phyloP scores from a whole-genome alignment of 1,140 invertebrate species.

The Cydia splendana region DNA sequence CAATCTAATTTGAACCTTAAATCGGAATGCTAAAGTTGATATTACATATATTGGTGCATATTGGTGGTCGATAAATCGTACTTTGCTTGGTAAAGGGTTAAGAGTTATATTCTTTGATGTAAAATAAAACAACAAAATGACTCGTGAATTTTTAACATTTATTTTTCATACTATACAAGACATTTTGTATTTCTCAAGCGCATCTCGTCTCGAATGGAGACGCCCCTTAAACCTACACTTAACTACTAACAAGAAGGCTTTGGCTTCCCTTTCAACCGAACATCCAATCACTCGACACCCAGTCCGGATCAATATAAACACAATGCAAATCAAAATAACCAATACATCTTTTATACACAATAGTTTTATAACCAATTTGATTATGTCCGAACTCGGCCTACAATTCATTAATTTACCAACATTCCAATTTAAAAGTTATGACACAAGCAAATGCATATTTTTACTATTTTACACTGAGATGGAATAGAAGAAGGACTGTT shows the following conservation, averaged over 20 bases:
- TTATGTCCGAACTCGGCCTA: slow-evolving; percentile 12
- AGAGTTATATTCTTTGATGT: not conserved
- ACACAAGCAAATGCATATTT: slow-evolving; percentile 35
- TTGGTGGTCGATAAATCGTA: no score
- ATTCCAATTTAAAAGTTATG: slow-evolving; percentile 26
- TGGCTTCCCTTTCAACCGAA: slow-evolving; percentile 67
- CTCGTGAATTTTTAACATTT: slow-evolving; percentile 57
- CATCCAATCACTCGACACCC: slow-evolving; percentile 33
- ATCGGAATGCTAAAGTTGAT: no score
- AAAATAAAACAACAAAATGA: slow-evolving; percentile 46
- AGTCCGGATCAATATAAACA: slow-evolving; percentile 19
- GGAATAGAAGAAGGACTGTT: slow-evolving; percentile 14
- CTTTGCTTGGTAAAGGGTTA: no score
- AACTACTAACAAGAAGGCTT: slow-evolving; percentile 69
- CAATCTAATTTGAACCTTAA: no score
- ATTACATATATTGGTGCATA: no score
- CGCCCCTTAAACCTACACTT: slow-evolving; percentile 59
- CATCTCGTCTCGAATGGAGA: slow-evolving; percentile 44
- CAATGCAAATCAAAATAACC: slow-evolving; percentile 11
- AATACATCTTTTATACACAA: slow-evolving; percentile 15
- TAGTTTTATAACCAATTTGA: slow-evolving; percentile 17
- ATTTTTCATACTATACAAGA: slow-evolving; percentile 51
- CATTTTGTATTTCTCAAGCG: slow-evolving; percentile 52
- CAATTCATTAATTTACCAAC: slow-evolving; percentile 14
- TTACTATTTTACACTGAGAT: slow-evolving; percentile 22